Evolutionary conservation across 2,113 vertebrate species (phyloP), one percentile per base, ranked within the genome.

Genomic region (Apodemus sylvaticus): DNA sequence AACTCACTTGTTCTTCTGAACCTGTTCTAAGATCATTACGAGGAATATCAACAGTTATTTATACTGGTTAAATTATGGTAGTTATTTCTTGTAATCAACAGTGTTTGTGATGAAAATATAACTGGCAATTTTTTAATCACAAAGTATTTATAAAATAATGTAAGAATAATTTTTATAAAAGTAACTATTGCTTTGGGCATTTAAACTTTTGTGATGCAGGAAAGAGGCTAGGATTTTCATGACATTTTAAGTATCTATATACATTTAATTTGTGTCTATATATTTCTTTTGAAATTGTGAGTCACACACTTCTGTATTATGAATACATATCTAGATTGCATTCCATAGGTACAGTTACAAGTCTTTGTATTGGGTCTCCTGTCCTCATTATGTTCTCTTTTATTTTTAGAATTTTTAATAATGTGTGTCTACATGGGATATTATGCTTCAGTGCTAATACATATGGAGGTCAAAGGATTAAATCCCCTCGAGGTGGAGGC

Each of bases 91-190:
- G 3, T 64, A 64, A 29, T 64, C 62, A 64, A 64, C 24, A 77
- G 10, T n/a, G 17, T 11, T 90, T 64, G 19, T 24, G 36, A 19
- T 58, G 53, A 20, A 60, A 82, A n/a, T 20, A n/a, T 20, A 39
- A 3, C 12, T 79, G 31, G 0, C 39, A 74, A 73, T 66, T 79
- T 90, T 6, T 64, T 64, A 64, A 66, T 29, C 13, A 74, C 3
- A 42, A 93, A 48, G 88, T 68, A 95, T 77, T 62, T 91, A 42
- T 24, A 81, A 85, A 85, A 19, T 62, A 95, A 14, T 64, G 71
- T 71, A 93, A 70, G 1, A 70, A 3, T 9, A 39, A 39, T 26
- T 93, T 88, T 91, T 74, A 45, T 42, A 73, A 73, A 78, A 36
- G 77, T 90, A 60, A 66, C 76, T 7, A 5, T 29, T 45, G 7